Conservation (phyloP, 1,140 invertebrate species). For the Tribolium castaneum region DNA sequence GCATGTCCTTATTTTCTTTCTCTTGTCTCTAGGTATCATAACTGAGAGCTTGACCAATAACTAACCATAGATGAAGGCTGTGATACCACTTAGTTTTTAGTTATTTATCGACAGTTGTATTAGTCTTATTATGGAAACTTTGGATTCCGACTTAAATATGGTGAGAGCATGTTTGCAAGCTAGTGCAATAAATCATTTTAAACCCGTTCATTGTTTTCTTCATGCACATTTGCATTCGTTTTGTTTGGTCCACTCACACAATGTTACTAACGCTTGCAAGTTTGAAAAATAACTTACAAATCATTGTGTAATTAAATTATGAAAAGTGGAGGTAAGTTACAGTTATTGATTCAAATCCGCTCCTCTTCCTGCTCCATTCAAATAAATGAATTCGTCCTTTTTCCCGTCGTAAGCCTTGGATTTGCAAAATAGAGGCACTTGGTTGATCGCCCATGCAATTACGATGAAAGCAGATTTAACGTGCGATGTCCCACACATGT, state of each 20-base stretch:
- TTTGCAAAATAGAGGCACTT: neutral
- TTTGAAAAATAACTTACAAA: neutral
- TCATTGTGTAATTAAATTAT: no score
- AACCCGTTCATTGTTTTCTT: conserved; percentile 16
- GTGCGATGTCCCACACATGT: neutral
- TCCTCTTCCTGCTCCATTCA: no score
- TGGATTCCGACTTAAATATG: conserved; percentile 44
- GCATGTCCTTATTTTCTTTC: conserved; percentile 10
- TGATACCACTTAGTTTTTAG: conserved; percentile 49
- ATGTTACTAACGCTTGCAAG: neutral
- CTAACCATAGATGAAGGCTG: conserved; percentile 53
- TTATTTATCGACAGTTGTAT: conserved; percentile 44
- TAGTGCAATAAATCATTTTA: conserved; percentile 12
- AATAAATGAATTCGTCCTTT: neutral
- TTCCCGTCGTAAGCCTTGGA: neutral
- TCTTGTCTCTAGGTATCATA: conserved; percentile 52
- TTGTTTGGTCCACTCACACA: neutral
- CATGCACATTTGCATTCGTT: neutral
- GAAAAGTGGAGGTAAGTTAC: neutral
- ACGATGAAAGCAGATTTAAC: neutral
- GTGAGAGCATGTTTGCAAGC: conserved; percentile 53
- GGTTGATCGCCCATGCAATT: neutral
- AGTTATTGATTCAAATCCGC: no score
- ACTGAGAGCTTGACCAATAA: conserved; percentile 47
- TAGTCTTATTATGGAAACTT: conserved; percentile 47